These are phyloP conservation scores for Heliconius sara DNA, from an alignment of 2,888 invertebrate species.

Conservation along the genomic window DNA sequence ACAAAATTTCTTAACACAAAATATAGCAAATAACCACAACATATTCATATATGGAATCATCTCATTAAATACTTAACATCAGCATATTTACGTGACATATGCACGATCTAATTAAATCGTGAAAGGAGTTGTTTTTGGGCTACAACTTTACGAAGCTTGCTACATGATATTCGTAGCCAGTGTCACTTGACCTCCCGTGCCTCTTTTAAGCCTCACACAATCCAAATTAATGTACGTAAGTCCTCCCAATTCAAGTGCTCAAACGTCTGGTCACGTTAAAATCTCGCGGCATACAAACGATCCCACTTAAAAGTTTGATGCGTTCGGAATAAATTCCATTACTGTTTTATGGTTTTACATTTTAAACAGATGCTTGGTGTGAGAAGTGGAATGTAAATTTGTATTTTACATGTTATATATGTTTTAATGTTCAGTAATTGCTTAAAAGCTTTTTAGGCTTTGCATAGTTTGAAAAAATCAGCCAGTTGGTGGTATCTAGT, in stretches of 20 bases:
- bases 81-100: slow-evolving; percentile 71
- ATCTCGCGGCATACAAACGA: slow-evolving; percentile 73
- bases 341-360: slow-evolving; percentile 71
- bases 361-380: slow-evolving; percentile 69
- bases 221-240: slow-evolving; percentile 43
- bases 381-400: slow-evolving; percentile 33
- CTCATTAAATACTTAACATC: slow-evolving; percentile 27
- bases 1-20: neutral
- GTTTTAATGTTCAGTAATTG: neutral
- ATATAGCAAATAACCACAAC: slow-evolving; percentile 17
- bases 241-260: slow-evolving; percentile 51
- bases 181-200: slow-evolving; percentile 52
- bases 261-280: slow-evolving; percentile 52
- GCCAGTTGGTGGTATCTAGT: too few relatives aligned
- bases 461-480: neutral
- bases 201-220: slow-evolving; percentile 29
- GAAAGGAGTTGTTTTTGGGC: slow-evolving; percentile 70
- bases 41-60: neutral
- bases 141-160: slow-evolving; percentile 62
- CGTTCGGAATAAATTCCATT: slow-evolving; percentile 78
- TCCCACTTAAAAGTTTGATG: slow-evolving; percentile 79
- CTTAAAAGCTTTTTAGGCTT: neutral
- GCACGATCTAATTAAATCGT: slow-evolving; percentile 74
- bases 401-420: slow-evolving; percentile 8
- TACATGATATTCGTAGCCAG: slow-evolving; percentile 62